Conservation (phyloP, 1,140 invertebrate genomes). For the Laodelphax striatellus region DNA sequence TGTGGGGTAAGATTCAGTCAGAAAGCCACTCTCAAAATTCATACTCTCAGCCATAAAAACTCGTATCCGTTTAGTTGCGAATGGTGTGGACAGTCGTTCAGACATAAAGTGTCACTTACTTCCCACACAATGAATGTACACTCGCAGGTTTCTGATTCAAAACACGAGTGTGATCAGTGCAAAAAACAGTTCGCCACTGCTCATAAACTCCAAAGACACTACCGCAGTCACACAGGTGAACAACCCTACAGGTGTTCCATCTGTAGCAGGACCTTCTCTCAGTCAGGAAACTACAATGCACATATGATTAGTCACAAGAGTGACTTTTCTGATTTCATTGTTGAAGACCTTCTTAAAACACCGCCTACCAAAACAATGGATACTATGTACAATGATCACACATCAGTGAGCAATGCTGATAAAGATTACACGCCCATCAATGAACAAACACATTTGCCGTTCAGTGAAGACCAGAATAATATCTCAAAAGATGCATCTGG, state of each 20-base stretch:
- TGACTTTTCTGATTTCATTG: background rate
- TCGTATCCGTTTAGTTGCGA: conserved; percentile 40
- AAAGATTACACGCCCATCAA: background rate
- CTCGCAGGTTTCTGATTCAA: conserved; percentile 8
- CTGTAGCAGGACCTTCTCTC: conserved; percentile 32
- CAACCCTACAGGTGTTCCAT: conserved; percentile 34
- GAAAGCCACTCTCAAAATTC: conserved; percentile 20
- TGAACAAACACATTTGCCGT: background rate
- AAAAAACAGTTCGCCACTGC: conserved; percentile 10
- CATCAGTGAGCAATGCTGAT: background rate
- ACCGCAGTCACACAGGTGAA: conserved; percentile 25
- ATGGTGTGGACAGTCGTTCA: conserved; percentile 38
- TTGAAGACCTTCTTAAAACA: background rate
- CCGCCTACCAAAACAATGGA: background rate
- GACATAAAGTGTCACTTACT: conserved; percentile 19
- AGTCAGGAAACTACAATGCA: conserved; percentile 13
- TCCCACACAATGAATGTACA: conserved; percentile 13
- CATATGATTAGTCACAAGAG: conserved; percentile 11
- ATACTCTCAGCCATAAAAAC: conserved; percentile 42
- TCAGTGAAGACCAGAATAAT: no score
- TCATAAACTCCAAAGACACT: conserved; percentile 14
- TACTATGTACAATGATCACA: background rate
- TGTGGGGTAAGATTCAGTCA: conserved; percentile 33
- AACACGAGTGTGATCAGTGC: conserved; percentile 37
- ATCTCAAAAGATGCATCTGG: no score